Percentiles rank a stretch among this genome's conserved stretches.
phyloP scores from a whole-genome alignment of 2,113 vertebrate species.

The Cyprinodon brontotheroides region DNA sequence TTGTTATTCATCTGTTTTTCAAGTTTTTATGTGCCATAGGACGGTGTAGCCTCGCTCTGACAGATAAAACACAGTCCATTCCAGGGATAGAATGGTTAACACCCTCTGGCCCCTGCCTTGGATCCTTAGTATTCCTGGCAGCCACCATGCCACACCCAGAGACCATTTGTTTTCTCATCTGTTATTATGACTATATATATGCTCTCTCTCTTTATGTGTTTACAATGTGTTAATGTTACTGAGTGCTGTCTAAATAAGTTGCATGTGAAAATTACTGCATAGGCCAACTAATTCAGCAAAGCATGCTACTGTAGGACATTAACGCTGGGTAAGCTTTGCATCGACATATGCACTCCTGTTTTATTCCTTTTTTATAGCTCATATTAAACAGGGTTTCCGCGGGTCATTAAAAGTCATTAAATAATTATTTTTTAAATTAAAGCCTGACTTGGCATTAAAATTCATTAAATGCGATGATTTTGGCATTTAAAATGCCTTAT shows the following conservation, averaged over 20 bases:
- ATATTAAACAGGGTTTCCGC: too few relatives aligned
- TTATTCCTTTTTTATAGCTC: not conserved
- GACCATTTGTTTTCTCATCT: conserved; percentile 62
- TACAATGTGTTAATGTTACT: conserved; percentile 33
- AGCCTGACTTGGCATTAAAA: too few relatives aligned
- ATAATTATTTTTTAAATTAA: too few relatives aligned
- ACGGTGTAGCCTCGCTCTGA: not conserved
- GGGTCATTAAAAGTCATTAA: too few relatives aligned
- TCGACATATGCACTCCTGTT: not conserved
- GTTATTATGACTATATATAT: conserved; percentile 67
- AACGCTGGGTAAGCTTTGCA: not conserved
- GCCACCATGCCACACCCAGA: conserved; percentile 61
- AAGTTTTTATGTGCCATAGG: not conserved
- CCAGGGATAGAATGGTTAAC: conserved; percentile 20
- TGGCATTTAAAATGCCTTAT: too few relatives aligned
- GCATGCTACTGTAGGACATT: not conserved
- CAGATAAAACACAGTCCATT: not conserved
- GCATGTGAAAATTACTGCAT: not conserved
- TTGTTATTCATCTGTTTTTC: conserved; percentile 30
- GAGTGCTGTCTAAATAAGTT: conserved; percentile 36
- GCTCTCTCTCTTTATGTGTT: conserved; percentile 55
- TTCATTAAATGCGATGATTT: too few relatives aligned
- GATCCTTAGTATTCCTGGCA: conserved; percentile 57
- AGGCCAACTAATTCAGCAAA: not conserved
- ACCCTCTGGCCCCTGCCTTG: conserved; percentile 25